phyloP scores from a whole-genome alignment of 1,140 invertebrate species.

The Batillaria attramentaria region DNA sequence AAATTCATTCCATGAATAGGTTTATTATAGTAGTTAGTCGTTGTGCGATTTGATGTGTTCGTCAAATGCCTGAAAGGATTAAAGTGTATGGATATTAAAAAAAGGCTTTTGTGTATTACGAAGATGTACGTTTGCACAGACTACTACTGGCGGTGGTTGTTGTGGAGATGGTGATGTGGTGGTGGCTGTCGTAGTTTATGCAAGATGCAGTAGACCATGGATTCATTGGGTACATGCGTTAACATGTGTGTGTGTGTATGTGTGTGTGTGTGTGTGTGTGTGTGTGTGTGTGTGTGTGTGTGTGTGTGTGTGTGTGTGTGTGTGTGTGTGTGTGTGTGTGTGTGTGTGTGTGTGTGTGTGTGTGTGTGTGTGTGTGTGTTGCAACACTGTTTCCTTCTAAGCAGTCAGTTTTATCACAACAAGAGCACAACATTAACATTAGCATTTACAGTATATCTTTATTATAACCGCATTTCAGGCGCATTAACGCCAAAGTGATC shows the following conservation, averaged over 20 bases:
- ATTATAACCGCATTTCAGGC: background rate
- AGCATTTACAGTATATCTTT: background rate
- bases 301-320: constrained; percentile 14
- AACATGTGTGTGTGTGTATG: constrained; percentile 5
- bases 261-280: background rate
- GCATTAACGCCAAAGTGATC: too few species aligned
- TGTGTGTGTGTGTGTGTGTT: constrained; percentile 3
- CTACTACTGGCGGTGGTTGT: background rate
- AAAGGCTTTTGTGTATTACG: background rate
- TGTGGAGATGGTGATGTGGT: background rate
- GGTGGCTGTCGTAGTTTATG: background rate
- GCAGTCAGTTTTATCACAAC: background rate
- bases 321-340: constrained; percentile 17
- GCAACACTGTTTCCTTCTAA: background rate
- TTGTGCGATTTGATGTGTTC: background rate
- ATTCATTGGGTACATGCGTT: background rate
- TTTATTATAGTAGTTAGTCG: too few species aligned
- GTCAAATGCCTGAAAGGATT: background rate
- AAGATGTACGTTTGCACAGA: background rate
- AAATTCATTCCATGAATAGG: too few species aligned
- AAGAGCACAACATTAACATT: background rate
- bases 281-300: background rate
- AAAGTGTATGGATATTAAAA: background rate
- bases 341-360: constrained; percentile 3
- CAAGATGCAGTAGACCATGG: background rate